Evolutionary conservation across 2,797 vertebrate genomes (phyloP).

Genomic region (Urocyon cinereoargenteus): DNA sequence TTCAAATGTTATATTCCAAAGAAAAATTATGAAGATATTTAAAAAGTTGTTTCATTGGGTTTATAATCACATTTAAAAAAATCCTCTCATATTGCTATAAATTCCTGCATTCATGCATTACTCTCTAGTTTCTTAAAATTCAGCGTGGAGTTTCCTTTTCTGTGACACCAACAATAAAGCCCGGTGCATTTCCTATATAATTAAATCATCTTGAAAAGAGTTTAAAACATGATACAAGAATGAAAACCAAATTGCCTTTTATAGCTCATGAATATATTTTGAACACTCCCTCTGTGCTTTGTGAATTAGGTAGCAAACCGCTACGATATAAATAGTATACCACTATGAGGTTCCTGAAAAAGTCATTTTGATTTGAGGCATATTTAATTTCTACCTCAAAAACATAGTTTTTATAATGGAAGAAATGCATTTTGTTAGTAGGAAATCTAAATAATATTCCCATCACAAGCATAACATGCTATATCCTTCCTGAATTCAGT

Average conservation of each 20-base stretch:
- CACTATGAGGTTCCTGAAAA: constrained; percentile 58
- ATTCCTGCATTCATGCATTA: not conserved
- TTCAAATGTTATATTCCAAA: not conserved
- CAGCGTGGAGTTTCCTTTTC: constrained; percentile 48
- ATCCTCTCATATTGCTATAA: not conserved
- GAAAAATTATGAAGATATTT: not conserved
- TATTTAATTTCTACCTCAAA: constrained; percentile 77
- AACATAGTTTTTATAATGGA: constrained; percentile 65
- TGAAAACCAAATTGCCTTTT: constrained; percentile 76
- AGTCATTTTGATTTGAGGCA: constrained; percentile 73
- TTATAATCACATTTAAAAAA: not conserved
- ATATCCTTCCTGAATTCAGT: constrained; percentile 66
- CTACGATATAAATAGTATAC: constrained; percentile 49
- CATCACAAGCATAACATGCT: constrained; percentile 62
- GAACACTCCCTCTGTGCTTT: constrained; percentile 54
- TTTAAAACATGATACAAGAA: constrained; percentile 63
- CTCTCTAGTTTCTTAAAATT: constrained; percentile 68
- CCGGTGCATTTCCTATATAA: constrained; percentile 19
- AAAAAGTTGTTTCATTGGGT: not conserved
- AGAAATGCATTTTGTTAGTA: constrained; percentile 73
- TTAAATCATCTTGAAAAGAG: constrained; percentile 72
- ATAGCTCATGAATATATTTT: constrained; percentile 70
- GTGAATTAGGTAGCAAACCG: constrained; percentile 45
- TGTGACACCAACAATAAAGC: constrained; percentile 14
- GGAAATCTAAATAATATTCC: constrained; percentile 78